Evolutionary conservation across 2,113 vertebrate species (phyloP).

Genomic region (Halcyon malimbica): DNA sequence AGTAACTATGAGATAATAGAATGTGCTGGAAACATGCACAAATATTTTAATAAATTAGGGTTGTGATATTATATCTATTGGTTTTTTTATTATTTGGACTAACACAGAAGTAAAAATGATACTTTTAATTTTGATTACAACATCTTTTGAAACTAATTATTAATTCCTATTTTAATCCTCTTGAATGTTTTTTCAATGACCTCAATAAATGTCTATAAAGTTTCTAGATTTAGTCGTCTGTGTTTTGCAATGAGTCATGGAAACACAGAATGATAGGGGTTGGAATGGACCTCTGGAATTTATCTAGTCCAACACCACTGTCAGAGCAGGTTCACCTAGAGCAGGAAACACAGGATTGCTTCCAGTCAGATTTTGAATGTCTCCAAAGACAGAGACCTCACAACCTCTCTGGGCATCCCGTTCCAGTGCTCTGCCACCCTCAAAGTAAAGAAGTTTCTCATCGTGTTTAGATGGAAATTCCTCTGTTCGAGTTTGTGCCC

Average conservation of each 20-base stretch:
- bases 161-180: conserved; percentile 15
- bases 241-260: neutral
- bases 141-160: neutral
- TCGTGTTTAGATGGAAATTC: too few relatives aligned
- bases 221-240: neutral
- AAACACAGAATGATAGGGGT: too few relatives aligned
- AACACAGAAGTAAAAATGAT: neutral
- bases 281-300: too few relatives aligned
- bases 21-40: conserved; percentile 20
- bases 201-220: neutral
- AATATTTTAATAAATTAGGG: neutral
- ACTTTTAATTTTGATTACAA: conserved; percentile 3
- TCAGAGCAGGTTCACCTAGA: too few relatives aligned
- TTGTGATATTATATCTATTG: neutral
- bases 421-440: too few relatives aligned
- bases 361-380: too few relatives aligned
- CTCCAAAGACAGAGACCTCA: too few relatives aligned
- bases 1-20: neutral
- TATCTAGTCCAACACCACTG: too few relatives aligned
- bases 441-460: too few relatives aligned
- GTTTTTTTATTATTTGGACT: conserved; percentile 1
- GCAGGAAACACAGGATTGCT: too few relatives aligned
- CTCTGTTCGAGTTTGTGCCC: too few relatives aligned
- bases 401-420: too few relatives aligned
- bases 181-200: conserved; percentile 9